phyloP scores from a whole-genome alignment of 2,888 invertebrate species.

The Pristionchus exspectatus region DNA sequence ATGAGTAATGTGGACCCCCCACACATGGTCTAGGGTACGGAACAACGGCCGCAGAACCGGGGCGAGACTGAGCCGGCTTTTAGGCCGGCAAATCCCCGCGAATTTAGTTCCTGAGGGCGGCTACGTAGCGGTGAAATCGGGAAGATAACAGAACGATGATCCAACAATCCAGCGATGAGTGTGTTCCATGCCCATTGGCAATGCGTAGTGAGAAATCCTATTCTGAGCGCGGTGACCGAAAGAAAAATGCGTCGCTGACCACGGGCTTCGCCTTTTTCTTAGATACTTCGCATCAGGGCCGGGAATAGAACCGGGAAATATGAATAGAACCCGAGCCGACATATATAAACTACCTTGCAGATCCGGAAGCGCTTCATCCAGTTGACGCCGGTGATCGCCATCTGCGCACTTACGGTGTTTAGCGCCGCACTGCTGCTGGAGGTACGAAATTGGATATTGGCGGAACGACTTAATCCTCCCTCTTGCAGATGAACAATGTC shows the following conservation, averaged over 20 bases:
- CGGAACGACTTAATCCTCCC: neutral
- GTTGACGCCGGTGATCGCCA: constrained; percentile 73
- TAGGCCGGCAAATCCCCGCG: neutral
- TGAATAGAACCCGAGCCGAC: neutral
- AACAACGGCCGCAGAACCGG: neutral
- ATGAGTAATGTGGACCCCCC: neutral
- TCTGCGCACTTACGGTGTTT: constrained; percentile 65
- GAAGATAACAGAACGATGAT: neutral
- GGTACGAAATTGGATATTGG: constrained; percentile 57
- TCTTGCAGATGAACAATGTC: constrained; percentile 62
- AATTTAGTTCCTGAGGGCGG: neutral
- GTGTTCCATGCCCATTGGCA: neutral
- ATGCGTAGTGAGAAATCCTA: constrained; percentile 13
- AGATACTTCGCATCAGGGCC: neutral
- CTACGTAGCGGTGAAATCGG: neutral
- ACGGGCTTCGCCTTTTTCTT: neutral
- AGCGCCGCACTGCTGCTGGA: constrained; percentile 69
- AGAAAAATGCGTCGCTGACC: neutral
- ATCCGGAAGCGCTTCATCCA: constrained; percentile 73
- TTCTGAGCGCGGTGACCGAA: neutral
- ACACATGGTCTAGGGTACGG: neutral
- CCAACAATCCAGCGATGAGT: neutral
- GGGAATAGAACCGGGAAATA: constrained; percentile 1
- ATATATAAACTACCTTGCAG: constrained; percentile 57
- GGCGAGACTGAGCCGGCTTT: neutral